Percentiles rank a stretch among this genome's conserved stretches.
These are phyloP conservation scores for Drosophila rufa DNA, from an alignment of 1,140 invertebrate species.

Conservation along the genomic window DNA sequence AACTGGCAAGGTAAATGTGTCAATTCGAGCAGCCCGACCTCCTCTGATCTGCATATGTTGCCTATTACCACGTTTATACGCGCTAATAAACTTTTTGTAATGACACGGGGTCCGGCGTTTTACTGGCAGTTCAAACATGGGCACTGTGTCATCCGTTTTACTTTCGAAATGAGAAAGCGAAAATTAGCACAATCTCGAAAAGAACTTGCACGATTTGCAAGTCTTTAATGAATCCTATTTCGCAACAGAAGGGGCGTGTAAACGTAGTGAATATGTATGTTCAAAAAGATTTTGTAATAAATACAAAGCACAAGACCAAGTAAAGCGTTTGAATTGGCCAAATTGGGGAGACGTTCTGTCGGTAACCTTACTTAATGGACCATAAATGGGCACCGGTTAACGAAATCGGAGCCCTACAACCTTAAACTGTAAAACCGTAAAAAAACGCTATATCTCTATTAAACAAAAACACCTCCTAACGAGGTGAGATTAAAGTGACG, in stretches of 20 bases:
- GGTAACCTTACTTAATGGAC: neutral
- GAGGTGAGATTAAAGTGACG: too few species aligned
- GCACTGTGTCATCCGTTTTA: too few species aligned
- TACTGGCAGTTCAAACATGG: neutral
- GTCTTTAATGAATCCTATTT: neutral
- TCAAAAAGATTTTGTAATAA: neutral
- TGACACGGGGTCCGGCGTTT: neutral
- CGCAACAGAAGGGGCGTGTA: too few species aligned
- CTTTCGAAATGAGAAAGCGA: neutral
- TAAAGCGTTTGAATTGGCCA: too few species aligned
- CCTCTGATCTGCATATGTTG: constrained; percentile 1
- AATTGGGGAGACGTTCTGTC: neutral
- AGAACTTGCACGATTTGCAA: neutral
- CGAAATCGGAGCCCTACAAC: too few species aligned
- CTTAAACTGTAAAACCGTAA: too few species aligned
- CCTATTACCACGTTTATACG: constrained; percentile 20
- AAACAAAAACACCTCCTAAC: too few species aligned
- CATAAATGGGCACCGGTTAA: too few species aligned
- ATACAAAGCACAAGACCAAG: neutral
- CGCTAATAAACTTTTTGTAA: constrained; percentile 31
- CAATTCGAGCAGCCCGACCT: constrained; percentile 2
- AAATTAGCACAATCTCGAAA: too few species aligned
- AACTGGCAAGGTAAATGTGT: constrained; percentile 9
- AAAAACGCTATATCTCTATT: too few species aligned
- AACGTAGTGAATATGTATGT: too few species aligned